A percentile compares a stretch with the other conserved stretches of the same genome.
Conservation (phyloP, 1,140 invertebrate genomes). For the Drosophila punjabiensis region DNA sequence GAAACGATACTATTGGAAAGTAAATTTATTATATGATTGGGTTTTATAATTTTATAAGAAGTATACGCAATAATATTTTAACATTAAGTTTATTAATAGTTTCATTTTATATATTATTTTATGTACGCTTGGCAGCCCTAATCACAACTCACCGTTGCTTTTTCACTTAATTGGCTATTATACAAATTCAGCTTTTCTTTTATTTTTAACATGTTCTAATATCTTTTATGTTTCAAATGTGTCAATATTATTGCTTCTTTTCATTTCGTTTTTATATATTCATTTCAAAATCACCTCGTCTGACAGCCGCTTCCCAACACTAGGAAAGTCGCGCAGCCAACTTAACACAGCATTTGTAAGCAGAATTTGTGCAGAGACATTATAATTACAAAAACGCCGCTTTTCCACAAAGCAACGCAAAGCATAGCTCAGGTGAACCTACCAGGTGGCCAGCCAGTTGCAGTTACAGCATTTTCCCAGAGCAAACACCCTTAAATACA, state of each 20-base stretch:
- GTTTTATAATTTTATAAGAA: too few relatives aligned
- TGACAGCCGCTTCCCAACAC: slow-evolving; percentile 46
- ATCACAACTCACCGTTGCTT: not conserved
- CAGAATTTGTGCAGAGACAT: slow-evolving; percentile 67
- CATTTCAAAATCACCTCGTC: slow-evolving; percentile 38
- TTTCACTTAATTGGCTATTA: not conserved
- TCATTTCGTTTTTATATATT: not conserved
- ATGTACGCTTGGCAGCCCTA: not conserved
- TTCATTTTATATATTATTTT: not conserved
- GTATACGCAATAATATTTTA: not conserved
- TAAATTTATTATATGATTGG: not conserved
- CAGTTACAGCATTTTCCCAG: slow-evolving; percentile 1
- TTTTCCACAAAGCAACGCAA: slow-evolving; percentile 13
- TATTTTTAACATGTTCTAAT: not conserved
- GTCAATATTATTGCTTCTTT: not conserved
- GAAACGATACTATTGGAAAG: not conserved
- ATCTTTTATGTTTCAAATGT: not conserved
- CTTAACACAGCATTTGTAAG: slow-evolving; percentile 81
- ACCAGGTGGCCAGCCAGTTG: slow-evolving; percentile 4
- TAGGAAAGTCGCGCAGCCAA: slow-evolving; percentile 58
- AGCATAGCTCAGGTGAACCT: slow-evolving; percentile 1
- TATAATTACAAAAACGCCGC: slow-evolving; percentile 40
- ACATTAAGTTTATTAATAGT: rapidly evolving
- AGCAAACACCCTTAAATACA: slow-evolving; percentile 11
- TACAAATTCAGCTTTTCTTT: not conserved